phyloP scores from a whole-genome alignment of 2,888 invertebrate species.

The Noctua janthe region DNA sequence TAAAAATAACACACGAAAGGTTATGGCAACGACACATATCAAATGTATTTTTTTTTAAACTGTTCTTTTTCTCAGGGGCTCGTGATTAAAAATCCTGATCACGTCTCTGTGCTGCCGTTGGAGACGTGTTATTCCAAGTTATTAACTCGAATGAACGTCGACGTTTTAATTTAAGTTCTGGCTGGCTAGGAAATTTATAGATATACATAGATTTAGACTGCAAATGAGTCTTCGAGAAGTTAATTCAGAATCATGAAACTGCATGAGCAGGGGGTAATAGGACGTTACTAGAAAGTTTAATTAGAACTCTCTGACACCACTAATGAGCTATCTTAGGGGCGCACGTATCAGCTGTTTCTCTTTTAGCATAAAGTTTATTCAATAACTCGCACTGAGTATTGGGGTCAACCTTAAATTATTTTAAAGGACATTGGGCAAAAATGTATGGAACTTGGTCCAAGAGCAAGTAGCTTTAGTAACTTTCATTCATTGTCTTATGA shows the following conservation, averaged over 20 bases:
- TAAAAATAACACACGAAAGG: conserved; percentile 45
- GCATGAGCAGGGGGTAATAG: conserved; percentile 46
- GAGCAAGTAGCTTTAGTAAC: no score
- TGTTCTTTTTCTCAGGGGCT: conserved; percentile 35
- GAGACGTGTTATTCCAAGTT: conserved; percentile 71
- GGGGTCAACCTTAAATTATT: background rate
- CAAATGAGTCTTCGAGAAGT: conserved; percentile 58
- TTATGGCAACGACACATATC: conserved; percentile 37
- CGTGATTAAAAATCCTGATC: conserved; percentile 67
- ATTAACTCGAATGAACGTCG: conserved; percentile 66
- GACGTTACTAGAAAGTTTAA: conserved; percentile 57
- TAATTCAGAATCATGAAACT: conserved; percentile 49
- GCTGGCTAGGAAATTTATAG: conserved; percentile 51
- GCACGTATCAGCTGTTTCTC: conserved; percentile 26
- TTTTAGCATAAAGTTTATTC: conserved; percentile 17
- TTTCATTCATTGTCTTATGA: no score
- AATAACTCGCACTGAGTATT: background rate
- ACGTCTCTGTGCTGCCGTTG: conserved; percentile 66
- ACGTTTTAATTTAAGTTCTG: conserved; percentile 69
- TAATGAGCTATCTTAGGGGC: conserved; percentile 53
- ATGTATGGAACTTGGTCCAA: no score
- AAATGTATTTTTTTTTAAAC: conserved; percentile 33
- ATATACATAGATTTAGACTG: conserved; percentile 50
- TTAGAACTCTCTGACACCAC: conserved; percentile 47
- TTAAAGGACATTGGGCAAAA: no score